Base-by-base conservation (phyloP, 2,888 invertebrate genomes). In the Polydrusus tereticollis region DNA sequence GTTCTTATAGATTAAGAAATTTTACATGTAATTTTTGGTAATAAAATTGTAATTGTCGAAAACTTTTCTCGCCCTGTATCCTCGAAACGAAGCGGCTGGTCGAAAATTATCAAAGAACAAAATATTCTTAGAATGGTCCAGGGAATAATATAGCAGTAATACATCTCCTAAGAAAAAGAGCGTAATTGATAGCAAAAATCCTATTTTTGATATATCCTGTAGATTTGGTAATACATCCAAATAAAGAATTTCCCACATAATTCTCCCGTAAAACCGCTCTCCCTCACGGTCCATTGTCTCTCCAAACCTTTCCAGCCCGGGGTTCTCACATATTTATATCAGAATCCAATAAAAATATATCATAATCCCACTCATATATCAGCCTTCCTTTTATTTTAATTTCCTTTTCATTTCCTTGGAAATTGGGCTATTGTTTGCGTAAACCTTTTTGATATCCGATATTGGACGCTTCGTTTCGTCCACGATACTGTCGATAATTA, bases 321-420 rank as follows among this genome's bases (percentile, higher is more conserved):
- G 36, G 66, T 43, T 57, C 43, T n/a, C 59, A 67, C 67, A 67
- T 67, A 55, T 67, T 50, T 55, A 60, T 33, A 60, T 50, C 60
- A 60, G 60, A 60, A 63, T 72, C 45, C 67, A 72, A 72, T 72
- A 67, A 72, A 72, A 62, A 72, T 72, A 67, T 67, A 72, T 67
- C 72, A 72, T 62, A 62, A 57, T 57, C 66, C 45, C 20, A 18
- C 26, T 26, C 72, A 62, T 72, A 72, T 58, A 72, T 72, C 67
- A 72, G 33, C 33, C 63, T 69, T 69, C 47, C 63, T 69, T 63
- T 63, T 57, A 69, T 69, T 69, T 58, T 63, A 69, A 72, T 72
- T 67, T 72, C 62, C 52, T 50, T 66, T 71, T 67, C 55, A 63
- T 72, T 57, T 67, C 63, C 72, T 21, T 43, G 33, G 26, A 67